A percentile compares a stretch with the other conserved stretches of the same genome.
phyloP scores from a whole-genome alignment of 2,113 vertebrate genomes.

The Trichechus manatus region DNA sequence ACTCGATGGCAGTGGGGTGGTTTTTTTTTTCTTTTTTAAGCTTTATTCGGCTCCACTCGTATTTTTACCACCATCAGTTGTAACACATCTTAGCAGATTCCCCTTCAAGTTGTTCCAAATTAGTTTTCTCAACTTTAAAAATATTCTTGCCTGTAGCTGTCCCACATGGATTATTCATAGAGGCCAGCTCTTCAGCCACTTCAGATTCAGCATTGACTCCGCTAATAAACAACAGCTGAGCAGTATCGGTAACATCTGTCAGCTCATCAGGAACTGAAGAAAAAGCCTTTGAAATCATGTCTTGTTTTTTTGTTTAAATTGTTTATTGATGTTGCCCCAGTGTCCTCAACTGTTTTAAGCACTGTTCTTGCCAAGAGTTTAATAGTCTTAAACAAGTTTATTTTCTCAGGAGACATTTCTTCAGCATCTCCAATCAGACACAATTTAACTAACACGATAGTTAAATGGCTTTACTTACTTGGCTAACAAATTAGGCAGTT shows the following conservation, averaged over 20 bases:
- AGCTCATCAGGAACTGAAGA: background rate
- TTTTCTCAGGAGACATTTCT: background rate
- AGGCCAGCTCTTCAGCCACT: too few species aligned
- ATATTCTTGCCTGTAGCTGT: background rate
- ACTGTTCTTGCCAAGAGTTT: background rate
- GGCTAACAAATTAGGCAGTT: background rate
- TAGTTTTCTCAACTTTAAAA: background rate
- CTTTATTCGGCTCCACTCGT: background rate
- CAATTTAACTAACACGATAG: background rate
- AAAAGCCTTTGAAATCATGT: background rate
- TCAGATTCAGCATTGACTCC: too few species aligned
- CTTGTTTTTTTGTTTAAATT: background rate
- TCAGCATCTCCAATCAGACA: background rate
- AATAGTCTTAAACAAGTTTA: background rate
- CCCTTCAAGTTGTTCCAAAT: background rate
- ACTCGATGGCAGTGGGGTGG: too few species aligned
- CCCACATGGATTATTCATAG: background rate
- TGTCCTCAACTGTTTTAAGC: background rate
- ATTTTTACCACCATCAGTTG: conserved; percentile 5
- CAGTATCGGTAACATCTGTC: background rate
- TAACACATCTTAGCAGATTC: background rate
- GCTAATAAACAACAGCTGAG: too few species aligned
- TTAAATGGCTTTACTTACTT: background rate
- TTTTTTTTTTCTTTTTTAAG: too few species aligned
- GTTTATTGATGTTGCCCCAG: background rate